phyloP scores from a whole-genome alignment of 2,888 invertebrate species.

The Ectemnius cavifrons region DNA sequence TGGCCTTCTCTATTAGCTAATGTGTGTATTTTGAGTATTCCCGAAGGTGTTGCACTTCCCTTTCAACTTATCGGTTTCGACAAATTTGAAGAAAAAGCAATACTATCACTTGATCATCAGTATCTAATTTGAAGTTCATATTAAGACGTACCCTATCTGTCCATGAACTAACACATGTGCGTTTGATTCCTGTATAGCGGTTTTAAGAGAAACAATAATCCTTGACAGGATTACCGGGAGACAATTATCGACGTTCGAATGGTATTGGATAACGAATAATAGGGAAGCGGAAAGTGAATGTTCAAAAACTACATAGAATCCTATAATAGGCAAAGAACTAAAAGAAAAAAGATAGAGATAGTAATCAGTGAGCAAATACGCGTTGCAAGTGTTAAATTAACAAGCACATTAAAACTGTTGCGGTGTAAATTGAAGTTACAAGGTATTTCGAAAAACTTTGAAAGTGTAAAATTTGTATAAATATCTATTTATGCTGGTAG shows the following conservation, averaged over 20 bases:
- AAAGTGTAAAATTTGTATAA: too few relatives aligned
- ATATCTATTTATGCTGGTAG: too few relatives aligned
- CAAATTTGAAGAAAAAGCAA: not conserved
- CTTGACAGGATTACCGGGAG: too few relatives aligned
- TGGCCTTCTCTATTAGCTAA: slow-evolving; percentile 51
- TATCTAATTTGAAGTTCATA: too few relatives aligned
- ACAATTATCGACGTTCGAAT: slow-evolving; percentile 36
- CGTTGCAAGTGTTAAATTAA: too few relatives aligned
- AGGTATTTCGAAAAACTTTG: too few relatives aligned
- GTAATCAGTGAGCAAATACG: too few relatives aligned
- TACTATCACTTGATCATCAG: not conserved
- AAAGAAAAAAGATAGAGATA: slow-evolving; percentile 23
- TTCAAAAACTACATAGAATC: slow-evolving; percentile 37
- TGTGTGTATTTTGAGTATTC: slow-evolving; percentile 25
- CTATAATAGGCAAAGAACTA: slow-evolving; percentile 19
- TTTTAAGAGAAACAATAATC: too few relatives aligned
- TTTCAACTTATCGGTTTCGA: not conserved
- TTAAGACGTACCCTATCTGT: not conserved
- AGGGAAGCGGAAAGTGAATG: slow-evolving; percentile 48
- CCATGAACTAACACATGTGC: not conserved
- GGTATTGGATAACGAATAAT: slow-evolving; percentile 74
- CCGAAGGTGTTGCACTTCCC: not conserved
- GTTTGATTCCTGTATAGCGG: too few relatives aligned
- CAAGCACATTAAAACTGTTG: too few relatives aligned
- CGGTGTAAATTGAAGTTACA: too few relatives aligned